phyloP scores from a whole-genome alignment of 2,888 invertebrate genomes.

The Aleiodes alternator region DNA sequence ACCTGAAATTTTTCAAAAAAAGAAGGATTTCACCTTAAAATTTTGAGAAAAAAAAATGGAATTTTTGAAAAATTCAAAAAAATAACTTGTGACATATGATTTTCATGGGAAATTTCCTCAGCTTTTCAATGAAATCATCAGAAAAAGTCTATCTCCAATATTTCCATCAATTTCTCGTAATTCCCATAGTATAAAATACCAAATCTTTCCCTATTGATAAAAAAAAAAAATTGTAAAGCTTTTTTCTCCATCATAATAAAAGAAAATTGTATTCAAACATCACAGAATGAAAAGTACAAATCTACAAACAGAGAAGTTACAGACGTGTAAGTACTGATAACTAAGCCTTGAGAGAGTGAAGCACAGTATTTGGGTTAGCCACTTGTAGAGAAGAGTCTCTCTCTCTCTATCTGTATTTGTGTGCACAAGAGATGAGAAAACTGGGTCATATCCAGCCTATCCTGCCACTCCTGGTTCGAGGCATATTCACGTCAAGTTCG shows the following conservation, averaged over 20 bases:
- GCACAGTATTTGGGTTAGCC: conserved; percentile 28
- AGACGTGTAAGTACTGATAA: conserved; percentile 28
- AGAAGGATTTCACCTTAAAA: too few relatives aligned
- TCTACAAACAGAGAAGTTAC: conserved; percentile 10
- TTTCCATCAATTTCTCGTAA: too few relatives aligned
- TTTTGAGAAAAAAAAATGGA: too few relatives aligned
- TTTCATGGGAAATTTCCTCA: too few relatives aligned
- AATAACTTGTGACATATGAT: too few relatives aligned
- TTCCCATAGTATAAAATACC: too few relatives aligned
- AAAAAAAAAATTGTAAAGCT: not conserved
- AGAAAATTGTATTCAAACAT: not conserved
- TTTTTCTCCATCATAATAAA: not conserved
- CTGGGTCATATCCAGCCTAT: conserved; percentile 35
- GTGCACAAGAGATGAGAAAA: conserved; percentile 11
- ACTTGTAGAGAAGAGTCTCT: conserved; percentile 10
- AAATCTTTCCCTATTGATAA: not conserved
- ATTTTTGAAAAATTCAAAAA: too few relatives aligned
- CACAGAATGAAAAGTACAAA: not conserved
- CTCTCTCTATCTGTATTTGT: too few relatives aligned
- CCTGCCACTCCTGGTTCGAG: conserved; percentile 18
- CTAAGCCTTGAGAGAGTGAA: conserved; percentile 10
- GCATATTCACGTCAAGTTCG: conserved; percentile 35
- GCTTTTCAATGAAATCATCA: too few relatives aligned
- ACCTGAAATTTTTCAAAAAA: too few relatives aligned
- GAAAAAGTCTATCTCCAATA: too few relatives aligned